phyloP scores from a whole-genome alignment of 2,888 invertebrate species.

The Nasonovia ribisnigri region DNA sequence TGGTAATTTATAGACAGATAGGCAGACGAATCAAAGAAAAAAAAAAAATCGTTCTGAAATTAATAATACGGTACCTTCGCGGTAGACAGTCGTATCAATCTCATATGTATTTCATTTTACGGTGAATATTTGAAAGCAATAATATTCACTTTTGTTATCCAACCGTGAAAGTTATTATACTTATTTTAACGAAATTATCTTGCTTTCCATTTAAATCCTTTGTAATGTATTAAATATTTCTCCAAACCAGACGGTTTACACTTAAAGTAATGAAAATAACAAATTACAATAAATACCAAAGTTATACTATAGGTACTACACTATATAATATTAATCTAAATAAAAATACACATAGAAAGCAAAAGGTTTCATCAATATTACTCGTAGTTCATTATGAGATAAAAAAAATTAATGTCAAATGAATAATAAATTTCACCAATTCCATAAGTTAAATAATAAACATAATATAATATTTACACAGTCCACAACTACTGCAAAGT shows the following conservation, averaged over 20 bases:
- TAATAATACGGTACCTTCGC: neutral
- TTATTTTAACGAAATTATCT: neutral
- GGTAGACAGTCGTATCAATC: neutral
- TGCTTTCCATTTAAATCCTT: neutral
- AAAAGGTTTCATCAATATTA: neutral
- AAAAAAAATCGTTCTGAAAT: neutral
- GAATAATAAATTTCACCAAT: neutral
- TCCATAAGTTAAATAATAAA: neutral
- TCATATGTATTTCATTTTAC: neutral
- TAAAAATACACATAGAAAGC: neutral
- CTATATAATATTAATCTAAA: neutral
- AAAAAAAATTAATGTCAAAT: neutral
- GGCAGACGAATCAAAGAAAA: neutral
- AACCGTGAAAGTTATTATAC: neutral
- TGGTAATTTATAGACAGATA: neutral
- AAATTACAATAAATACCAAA: neutral
- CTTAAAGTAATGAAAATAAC: neutral
- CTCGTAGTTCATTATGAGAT: neutral
- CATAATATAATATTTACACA: neutral
- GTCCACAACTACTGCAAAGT: neutral
- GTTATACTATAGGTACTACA: too few species aligned
- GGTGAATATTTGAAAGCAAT: neutral
- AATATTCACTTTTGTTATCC: constrained; percentile 15
- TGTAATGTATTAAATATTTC: neutral
- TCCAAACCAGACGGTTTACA: neutral